Evolutionary conservation across 1,140 invertebrate genomes (phyloP), one percentile per base, ranked within the genome.

Genomic region (Caerostris darwini): DNA sequence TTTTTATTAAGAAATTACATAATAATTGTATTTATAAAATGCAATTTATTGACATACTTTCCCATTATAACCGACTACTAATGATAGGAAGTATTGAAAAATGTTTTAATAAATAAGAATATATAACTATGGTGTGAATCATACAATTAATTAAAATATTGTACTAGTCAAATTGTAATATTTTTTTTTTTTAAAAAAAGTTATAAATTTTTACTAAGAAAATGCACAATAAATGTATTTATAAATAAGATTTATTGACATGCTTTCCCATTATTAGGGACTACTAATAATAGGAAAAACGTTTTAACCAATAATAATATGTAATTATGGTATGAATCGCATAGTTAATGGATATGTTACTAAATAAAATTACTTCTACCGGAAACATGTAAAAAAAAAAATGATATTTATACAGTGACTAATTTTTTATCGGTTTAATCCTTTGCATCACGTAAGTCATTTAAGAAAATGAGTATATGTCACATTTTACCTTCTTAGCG

Each of bases 391-490:
- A 5, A 14, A 77, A 50, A 77, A 77, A 77, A 77, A 2, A 5
- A 4, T 12, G 19, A 2, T 50, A 10, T 53, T 53, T 77, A 77
- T 50, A 77, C 14, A 77, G 34, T 53, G 53, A 50, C 71, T 53
- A 53, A 64, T 53, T 77, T 77, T 69, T 77, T 77, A 50, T 5
- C 34, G 10, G 19, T 3, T 53, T 50, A 19, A 5, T 77, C 12
- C 12, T 10, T 50, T 50, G 34, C 7, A 77, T 12, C 71, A 77
- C 50, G 19, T 53, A 77, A 77, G 34, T 77, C 71, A 50, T 14
- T 77, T 77, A 77, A 77, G 71, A 87, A 64, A 50, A 34, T 87
- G 50, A 87, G 58, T 14, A 61, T 8, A 61, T 87, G 85, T 61
- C 85, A 87, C 5, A 87, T 61, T 50, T 64, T 34, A 8, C 58